Evolutionary conservation across 1,140 invertebrate genomes (phyloP).

Genomic region (Ectropis grisescens): DNA sequence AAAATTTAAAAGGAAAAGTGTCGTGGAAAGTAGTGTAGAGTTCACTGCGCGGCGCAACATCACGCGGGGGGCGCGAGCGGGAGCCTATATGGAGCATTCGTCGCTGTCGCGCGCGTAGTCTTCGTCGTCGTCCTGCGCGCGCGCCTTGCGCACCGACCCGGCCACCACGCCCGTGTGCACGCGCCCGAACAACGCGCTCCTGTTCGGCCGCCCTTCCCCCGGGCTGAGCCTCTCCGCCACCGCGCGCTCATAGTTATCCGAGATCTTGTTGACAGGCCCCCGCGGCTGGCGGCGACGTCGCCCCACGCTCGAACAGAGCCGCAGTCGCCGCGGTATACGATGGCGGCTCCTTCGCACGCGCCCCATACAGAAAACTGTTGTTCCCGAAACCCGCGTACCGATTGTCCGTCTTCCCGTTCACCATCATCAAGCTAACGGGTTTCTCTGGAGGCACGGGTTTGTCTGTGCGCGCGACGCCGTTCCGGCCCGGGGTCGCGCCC

Average conservation of each 20-base stretch:
- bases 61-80: constrained; percentile 2
- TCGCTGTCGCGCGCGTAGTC: constrained; percentile 73
- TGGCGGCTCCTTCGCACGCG: constrained; percentile 47
- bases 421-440: constrained; percentile 58
- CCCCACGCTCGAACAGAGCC: constrained; percentile 33
- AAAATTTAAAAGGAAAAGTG: no score
- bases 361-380: constrained; percentile 61
- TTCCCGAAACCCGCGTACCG: constrained; percentile 45
- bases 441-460: constrained; percentile 58
- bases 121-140: constrained; percentile 45
- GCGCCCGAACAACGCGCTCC: constrained; percentile 58
- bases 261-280: constrained; percentile 65
- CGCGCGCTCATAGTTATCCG: constrained; percentile 63
- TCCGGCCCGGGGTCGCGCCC: constrained; percentile 23
- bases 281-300: constrained; percentile 39
- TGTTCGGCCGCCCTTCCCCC: constrained; percentile 44
- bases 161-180: constrained; percentile 55
- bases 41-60: constrained; percentile 5
- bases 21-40: constrained; percentile 11
- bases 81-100: constrained; percentile 69
- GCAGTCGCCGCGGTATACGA: constrained; percentile 48
- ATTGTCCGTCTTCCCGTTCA: constrained; percentile 58
- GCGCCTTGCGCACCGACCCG: constrained; percentile 39
- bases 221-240: constrained; percentile 51
- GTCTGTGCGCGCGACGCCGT: constrained; percentile 35